Base-by-base conservation (phyloP, 1,140 invertebrate genomes). In the Gryon sp. region DNA sequence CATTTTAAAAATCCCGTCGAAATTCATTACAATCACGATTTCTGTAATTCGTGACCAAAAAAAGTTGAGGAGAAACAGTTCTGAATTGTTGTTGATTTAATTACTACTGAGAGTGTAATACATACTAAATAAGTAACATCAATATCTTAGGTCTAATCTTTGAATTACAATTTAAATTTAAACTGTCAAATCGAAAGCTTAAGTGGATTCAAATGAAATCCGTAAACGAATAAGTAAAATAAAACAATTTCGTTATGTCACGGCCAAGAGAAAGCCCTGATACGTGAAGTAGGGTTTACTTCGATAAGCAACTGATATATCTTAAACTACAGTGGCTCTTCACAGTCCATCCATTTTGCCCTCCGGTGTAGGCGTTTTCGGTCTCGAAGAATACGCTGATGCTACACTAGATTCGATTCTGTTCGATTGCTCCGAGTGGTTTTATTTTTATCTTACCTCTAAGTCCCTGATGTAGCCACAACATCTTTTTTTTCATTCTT, bases 281-380 rank as follows among this genome's bases (percentile, higher is more conserved):
- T 75, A 75, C 66, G 62, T 75, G 62, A 63, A 48, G 48, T 63
- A 76, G 66, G 46, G 70, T 78, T 78, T 57, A 69, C 76, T 68
- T 81, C 77, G 83, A 85, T 84, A 83, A 84, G 83, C 80, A 85
- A 78, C 82, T 77, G 60, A 81, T 80, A 83, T 80, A 80, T 83
- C 76, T 79, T 63, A 65, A 80, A 45, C 76, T 75, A 59, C 70
- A 72, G 75, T 63, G 57, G 68, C 76, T 80, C 75, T 78, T 16
- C 63, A 41, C 22, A 57, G 66, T 74, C 68, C 34, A 48, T 75
- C 62, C 63, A 45, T 57, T 69, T 57, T 8, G n/a, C 14, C 30
- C 14, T 8, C 1, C 46, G 26, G 4, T 20, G 14, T 18, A 11
- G 26, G 24, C 12, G 38, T 22, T 43, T 41, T 30, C 45, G 62